Conservation (phyloP, 2,113 vertebrate species). For the Xyliphius kryptos region DNA sequence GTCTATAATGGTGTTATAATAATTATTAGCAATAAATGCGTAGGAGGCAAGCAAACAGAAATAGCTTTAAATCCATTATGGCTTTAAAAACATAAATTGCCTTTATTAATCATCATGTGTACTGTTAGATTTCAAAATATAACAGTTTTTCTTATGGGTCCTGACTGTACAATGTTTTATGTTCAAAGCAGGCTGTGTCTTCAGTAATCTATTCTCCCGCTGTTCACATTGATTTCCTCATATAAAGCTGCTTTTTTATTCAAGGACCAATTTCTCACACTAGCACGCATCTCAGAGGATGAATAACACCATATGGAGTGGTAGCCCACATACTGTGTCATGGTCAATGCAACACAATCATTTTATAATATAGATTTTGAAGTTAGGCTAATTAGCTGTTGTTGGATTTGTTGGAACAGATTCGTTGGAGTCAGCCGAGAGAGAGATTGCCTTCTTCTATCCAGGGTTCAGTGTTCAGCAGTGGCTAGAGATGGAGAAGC, state of each 20-base stretch:
- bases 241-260: neutral
- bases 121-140: neutral
- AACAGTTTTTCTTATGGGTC: neutral
- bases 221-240: conserved; percentile 6
- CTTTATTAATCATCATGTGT: neutral
- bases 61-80: no score
- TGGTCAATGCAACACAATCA: neutral
- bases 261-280: neutral
- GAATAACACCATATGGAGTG: neutral
- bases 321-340: neutral
- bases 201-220: neutral
- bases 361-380: neutral
- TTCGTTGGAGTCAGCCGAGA: conserved; percentile 74
- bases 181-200: neutral
- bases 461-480: conserved; percentile 71
- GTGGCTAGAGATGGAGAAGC: conserved; percentile 80
- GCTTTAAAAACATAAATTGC: no score
- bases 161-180: neutral
- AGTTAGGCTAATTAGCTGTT: neutral
- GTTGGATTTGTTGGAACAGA: conserved; percentile 58
- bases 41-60: no score
- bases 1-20: neutral
- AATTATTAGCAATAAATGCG: no score
- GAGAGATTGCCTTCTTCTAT: conserved; percentile 87
- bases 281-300: neutral